phyloP scores from a whole-genome alignment of 2,888 invertebrate genomes.

The Octodonta nipae region DNA sequence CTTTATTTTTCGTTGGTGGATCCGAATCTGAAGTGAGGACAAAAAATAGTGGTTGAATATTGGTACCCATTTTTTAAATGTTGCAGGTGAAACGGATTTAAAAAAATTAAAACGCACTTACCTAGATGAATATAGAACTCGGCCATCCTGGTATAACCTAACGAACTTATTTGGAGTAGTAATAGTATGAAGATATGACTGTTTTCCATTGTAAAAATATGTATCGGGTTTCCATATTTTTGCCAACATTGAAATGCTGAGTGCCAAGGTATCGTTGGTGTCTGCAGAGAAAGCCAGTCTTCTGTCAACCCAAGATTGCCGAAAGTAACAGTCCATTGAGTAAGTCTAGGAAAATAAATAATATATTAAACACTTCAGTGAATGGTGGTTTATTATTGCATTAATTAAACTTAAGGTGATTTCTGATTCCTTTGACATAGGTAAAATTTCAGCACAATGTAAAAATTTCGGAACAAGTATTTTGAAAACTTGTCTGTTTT shows the following conservation, averaged over 20 bases:
- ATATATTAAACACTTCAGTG: neutral
- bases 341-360: conserved; percentile 48
- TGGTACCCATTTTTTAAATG: too few relatives aligned
- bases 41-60: too few relatives aligned
- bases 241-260: conserved; percentile 67
- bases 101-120: too few relatives aligned
- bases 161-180: conserved; percentile 79
- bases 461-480: too few relatives aligned
- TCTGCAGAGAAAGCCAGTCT: conserved; percentile 55
- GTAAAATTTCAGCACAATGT: too few relatives aligned
- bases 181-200: conserved; percentile 70
- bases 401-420: too few relatives aligned
- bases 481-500: too few relatives aligned
- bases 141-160: conserved; percentile 58
- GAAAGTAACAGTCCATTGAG: conserved; percentile 79
- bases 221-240: conserved; percentile 80
- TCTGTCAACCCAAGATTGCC: conserved; percentile 70
- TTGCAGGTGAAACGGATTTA: too few relatives aligned
- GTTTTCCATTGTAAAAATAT: conserved; percentile 70
- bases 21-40: too few relatives aligned
- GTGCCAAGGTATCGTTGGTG: conserved; percentile 53
- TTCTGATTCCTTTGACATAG: too few relatives aligned
- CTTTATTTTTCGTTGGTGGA: too few relatives aligned
- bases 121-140: conserved; percentile 64
- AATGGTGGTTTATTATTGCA: neutral